Conservation (phyloP, 2,888 invertebrate species). For the Entomobrya proxima region DNA sequence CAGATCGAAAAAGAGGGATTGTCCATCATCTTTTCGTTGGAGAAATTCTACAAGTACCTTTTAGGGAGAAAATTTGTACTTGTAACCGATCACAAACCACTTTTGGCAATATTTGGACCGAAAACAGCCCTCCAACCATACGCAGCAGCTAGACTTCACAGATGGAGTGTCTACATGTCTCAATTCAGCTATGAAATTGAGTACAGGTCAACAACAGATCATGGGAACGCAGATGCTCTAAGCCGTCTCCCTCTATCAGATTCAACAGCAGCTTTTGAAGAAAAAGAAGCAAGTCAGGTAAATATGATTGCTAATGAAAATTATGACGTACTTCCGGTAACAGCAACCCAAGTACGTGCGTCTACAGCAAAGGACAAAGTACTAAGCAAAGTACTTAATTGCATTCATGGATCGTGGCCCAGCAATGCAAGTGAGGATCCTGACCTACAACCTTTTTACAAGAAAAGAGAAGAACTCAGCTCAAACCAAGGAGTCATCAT, state of each 20-base stretch:
- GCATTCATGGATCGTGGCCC: not conserved
- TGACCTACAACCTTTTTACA: no score
- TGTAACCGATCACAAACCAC: conserved; percentile 41
- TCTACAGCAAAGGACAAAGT: not conserved
- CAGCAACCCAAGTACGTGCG: not conserved
- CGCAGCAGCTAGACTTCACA: conserved; percentile 40
- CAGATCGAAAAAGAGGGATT: no score
- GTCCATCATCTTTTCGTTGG: conserved; percentile 10
- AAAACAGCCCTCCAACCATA: conserved; percentile 10
- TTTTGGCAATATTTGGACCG: conserved; percentile 42
- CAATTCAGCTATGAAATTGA: conserved; percentile 20
- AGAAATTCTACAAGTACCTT: conserved; percentile 25
- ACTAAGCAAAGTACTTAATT: not conserved
- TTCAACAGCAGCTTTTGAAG: not conserved
- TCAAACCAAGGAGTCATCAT: no score
- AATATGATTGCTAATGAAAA: no score
- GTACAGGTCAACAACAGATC: conserved; percentile 13
- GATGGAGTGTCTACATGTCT: conserved; percentile 29
- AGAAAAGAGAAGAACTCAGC: no score
- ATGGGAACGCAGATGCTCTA: conserved; percentile 54
- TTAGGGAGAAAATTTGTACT: conserved; percentile 28
- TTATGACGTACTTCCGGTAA: not conserved
- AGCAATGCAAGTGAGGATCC: no score
- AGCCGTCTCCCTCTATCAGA: not conserved
- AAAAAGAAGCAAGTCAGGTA: not conserved